phyloP scores from a whole-genome alignment of 1,140 invertebrate genomes.

The Homalodisca vitripennis region DNA sequence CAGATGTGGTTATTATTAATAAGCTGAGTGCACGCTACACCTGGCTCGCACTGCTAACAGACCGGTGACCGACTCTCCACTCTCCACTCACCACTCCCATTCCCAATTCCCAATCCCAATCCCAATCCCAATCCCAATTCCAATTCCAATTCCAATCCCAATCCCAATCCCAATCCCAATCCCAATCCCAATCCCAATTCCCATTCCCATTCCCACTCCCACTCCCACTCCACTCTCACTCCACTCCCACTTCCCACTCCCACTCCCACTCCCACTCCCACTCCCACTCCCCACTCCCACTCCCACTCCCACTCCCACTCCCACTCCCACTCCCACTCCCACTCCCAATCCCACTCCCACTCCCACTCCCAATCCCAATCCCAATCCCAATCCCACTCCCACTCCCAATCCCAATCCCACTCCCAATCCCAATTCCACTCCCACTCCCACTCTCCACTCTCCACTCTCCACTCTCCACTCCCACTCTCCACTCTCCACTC shows the following conservation, averaged over 20 bases:
- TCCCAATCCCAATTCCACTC: neutral
- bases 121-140: too few species aligned
- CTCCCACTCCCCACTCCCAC: neutral
- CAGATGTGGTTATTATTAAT: constrained; percentile 4
- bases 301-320: neutral
- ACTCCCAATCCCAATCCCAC: neutral
- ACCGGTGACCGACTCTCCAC: too few species aligned
- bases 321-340: neutral
- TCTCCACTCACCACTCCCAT: too few species aligned
- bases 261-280: neutral
- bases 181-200: neutral
- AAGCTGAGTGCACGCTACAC: constrained; percentile 1
- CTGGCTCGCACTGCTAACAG: too few species aligned
- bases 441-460: neutral
- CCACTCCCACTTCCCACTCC: neutral
- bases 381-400: neutral
- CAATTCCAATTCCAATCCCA: too few species aligned
- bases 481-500: too few species aligned
- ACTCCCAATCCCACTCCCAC: neutral
- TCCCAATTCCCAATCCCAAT: too few species aligned
- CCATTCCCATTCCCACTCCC: neutral
- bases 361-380: neutral
- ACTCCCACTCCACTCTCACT: neutral
- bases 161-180: neutral
- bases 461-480: neutral